Evolutionary conservation across 1,140 invertebrate species (phyloP).

Genomic region (Choristoneura fumiferana): DNA sequence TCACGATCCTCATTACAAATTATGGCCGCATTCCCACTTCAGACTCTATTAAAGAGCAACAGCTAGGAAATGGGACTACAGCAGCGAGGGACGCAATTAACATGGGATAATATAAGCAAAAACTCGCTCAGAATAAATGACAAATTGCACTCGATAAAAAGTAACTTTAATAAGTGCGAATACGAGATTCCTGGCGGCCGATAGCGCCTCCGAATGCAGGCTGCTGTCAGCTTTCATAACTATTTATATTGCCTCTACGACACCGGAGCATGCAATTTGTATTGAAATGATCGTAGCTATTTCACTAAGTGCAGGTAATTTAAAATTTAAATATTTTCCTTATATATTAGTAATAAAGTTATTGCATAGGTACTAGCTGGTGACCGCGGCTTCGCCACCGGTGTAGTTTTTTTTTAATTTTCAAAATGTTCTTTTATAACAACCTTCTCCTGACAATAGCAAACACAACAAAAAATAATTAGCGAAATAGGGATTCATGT

Average conservation of each 20-base stretch:
- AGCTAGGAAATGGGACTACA: slow-evolving; percentile 36
- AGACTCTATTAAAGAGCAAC: slow-evolving; percentile 44
- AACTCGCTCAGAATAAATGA: slow-evolving; percentile 38
- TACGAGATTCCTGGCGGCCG: slow-evolving; percentile 19
- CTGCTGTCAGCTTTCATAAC: slow-evolving; percentile 11
- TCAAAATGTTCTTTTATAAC: too few species aligned
- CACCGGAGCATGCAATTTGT: slow-evolving; percentile 2
- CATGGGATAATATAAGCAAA: slow-evolving; percentile 40
- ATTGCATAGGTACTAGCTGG: too few species aligned
- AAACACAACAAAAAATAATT: too few species aligned
- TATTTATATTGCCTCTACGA: slow-evolving; percentile 6
- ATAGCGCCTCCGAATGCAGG: slow-evolving; percentile 10
- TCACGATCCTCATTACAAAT: slow-evolving; percentile 75
- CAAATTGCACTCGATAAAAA: slow-evolving; percentile 40
- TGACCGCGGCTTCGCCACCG: too few species aligned
- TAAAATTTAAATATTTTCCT: slow-evolving; percentile 13
- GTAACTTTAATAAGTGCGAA: slow-evolving; percentile 26
- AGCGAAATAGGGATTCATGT: too few species aligned
- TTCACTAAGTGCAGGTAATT: slow-evolving; percentile 7
- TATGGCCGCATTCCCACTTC: slow-evolving; percentile 69
- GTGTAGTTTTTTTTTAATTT: too few species aligned
- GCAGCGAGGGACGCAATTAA: slow-evolving; percentile 38
- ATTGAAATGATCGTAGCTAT: slow-evolving; percentile 16
- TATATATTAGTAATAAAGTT: slow-evolving; percentile 25
- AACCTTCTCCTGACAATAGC: too few species aligned